Evolutionary conservation across 30 jellyfish, hydroid and myxozoan genomes (phyloP).

Genomic region (Hydra vulgaris): DNA sequence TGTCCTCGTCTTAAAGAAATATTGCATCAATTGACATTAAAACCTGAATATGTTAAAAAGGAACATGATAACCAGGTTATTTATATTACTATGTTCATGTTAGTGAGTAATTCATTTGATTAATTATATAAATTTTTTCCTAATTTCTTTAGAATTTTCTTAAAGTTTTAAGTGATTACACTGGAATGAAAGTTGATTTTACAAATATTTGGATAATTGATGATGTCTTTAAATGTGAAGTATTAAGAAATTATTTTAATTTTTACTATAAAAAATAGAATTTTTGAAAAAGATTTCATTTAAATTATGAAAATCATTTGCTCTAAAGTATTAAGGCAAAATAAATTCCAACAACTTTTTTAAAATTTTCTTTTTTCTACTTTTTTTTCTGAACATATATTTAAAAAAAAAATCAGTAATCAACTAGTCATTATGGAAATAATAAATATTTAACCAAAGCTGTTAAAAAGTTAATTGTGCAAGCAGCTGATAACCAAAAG

Average conservation of each 20-base stretch:
- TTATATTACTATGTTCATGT: not conserved
- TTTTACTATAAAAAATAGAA: no score
- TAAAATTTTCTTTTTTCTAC: no score
- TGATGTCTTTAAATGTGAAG: constrained; percentile 10
- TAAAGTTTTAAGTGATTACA: not conserved
- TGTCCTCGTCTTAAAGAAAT: not conserved
- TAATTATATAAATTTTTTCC: not conserved
- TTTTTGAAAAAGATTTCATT: not conserved
- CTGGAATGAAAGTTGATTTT: constrained; percentile 4
- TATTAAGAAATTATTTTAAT: not conserved
- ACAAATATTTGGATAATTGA: not conserved
- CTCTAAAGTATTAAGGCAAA: no score
- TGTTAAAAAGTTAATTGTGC: no score
- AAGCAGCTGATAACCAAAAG: no score
- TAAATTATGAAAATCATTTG: not conserved
- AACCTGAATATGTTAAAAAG: constrained; percentile 4
- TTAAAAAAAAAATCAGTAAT: no score
- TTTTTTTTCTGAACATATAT: no score
- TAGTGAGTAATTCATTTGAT: not conserved
- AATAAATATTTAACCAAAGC: no score
- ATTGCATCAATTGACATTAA: not conserved
- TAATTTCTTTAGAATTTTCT: not conserved
- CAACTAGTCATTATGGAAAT: no score
- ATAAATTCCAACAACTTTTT: no score
- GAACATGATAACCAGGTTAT: not conserved